Evolutionary conservation across 2,888 invertebrate genomes (phyloP).

Genomic region (Orchestes rusci): DNA sequence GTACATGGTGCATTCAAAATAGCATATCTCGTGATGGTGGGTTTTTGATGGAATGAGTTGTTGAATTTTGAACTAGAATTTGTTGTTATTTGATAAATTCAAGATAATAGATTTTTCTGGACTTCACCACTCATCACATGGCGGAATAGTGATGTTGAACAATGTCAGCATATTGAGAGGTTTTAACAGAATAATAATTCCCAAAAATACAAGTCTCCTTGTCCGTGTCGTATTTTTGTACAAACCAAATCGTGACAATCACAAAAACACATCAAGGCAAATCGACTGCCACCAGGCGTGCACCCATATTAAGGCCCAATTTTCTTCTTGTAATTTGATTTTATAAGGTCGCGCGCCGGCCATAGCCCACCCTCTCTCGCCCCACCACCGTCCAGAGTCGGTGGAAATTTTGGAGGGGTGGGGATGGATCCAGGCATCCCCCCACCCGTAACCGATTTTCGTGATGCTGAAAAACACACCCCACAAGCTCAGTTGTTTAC

Average conservation of each 20-base stretch:
- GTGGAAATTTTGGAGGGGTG: constrained; percentile 13
- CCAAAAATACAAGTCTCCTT: no score
- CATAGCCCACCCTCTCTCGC: constrained; percentile 7
- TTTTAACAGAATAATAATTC: no score
- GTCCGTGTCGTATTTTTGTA: no score
- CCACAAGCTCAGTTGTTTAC: constrained; percentile 23
- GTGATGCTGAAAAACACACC: constrained; percentile 22
- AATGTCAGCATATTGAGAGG: no score
- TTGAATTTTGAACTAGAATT: no score
- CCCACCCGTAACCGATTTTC: constrained; percentile 22
- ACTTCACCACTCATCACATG: no score
- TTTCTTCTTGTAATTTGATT: constrained; percentile 26
- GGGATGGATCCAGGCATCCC: neutral
- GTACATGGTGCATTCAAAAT: no score
- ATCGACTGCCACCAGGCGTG: constrained; percentile 22
- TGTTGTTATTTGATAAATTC: no score
- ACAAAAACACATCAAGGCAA: constrained; percentile 18
- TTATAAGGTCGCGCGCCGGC: constrained; percentile 25
- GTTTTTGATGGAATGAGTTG: no score
- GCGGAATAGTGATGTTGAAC: no score
- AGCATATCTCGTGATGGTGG: no score
- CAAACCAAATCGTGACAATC: constrained; percentile 23
- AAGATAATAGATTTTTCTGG: no score
- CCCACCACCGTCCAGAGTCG: constrained; percentile 7
- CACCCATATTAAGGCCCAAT: constrained; percentile 27